A percentile compares a stretch with the other conserved stretches of the same genome.
These are phyloP conservation scores for Ivindomyrus marchei DNA, from an alignment of 2,113 vertebrate genomes.

Conservation along the genomic window DNA sequence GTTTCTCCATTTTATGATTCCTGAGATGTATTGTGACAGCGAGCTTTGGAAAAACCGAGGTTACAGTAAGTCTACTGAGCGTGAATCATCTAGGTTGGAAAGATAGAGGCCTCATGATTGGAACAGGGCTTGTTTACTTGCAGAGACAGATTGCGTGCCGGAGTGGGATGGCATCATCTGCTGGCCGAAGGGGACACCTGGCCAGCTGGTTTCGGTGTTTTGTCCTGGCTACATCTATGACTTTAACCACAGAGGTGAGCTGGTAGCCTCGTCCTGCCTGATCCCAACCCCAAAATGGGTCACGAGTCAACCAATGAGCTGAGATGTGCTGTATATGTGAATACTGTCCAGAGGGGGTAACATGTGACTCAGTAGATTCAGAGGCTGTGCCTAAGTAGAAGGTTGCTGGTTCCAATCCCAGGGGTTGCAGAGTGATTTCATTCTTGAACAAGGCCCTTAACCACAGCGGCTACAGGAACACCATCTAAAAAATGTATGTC, in stretches of 20 bases:
- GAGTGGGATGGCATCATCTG: conserved; percentile 89
- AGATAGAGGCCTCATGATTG: neutral
- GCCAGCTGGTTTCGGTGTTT: conserved; percentile 62
- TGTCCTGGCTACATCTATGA: conserved; percentile 85
- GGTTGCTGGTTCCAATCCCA: neutral
- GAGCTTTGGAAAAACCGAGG: neutral
- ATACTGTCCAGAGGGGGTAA: neutral
- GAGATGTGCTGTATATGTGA: neutral
- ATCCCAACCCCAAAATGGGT: neutral
- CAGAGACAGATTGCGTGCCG: conserved; percentile 65
- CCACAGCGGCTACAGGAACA: neutral
- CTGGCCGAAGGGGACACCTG: conserved; percentile 67
- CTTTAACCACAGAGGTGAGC: conserved; percentile 79
- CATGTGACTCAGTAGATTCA: neutral
- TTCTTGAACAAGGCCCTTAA: neutral
- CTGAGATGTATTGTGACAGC: neutral
- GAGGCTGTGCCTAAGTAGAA: neutral
- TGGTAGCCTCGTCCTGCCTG: neutral
- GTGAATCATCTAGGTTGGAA: neutral
- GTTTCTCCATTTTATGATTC: neutral
- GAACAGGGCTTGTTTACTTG: neutral
- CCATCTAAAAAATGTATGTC: neutral
- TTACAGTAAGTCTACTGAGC: neutral
- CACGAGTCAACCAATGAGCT: neutral
- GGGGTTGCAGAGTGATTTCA: neutral